These are phyloP conservation scores for Lepas anatifera DNA, from an alignment of 2,888 invertebrate genomes.

Conservation along the genomic window DNA sequence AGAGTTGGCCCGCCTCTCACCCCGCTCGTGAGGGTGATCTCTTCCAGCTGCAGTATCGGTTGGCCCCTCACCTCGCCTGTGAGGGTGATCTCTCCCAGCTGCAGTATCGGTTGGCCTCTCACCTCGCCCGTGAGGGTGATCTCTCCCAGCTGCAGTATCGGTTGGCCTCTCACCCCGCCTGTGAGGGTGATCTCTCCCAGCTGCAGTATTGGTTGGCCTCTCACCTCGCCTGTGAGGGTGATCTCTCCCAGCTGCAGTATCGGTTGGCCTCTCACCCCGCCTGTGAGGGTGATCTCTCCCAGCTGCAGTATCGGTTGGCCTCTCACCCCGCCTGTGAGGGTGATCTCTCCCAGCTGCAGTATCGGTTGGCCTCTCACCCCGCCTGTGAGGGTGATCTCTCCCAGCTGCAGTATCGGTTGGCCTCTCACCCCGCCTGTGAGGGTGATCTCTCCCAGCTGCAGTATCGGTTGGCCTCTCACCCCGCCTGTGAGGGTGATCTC, in stretches of 20 bases:
- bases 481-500: neutral
- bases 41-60: too few species aligned
- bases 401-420: too few species aligned
- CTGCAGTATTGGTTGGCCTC: neutral
- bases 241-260: conserved; percentile 8
- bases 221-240: neutral
- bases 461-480: too few species aligned
- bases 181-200: neutral
- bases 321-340: neutral
- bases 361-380: neutral
- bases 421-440: neutral
- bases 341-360: conserved; percentile 10
- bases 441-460: conserved; percentile 9
- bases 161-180: neutral
- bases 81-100: neutral
- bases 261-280: neutral
- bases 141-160: too few species aligned
- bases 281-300: neutral
- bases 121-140: conserved; percentile 1
- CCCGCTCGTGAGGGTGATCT: neutral
- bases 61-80: neutral
- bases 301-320: too few species aligned
- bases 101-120: neutral
- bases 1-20: neutral
- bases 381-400: neutral